These are phyloP conservation scores for Brassicogethes aeneus DNA, from an alignment of 2,888 invertebrate species.

Conservation along the genomic window DNA sequence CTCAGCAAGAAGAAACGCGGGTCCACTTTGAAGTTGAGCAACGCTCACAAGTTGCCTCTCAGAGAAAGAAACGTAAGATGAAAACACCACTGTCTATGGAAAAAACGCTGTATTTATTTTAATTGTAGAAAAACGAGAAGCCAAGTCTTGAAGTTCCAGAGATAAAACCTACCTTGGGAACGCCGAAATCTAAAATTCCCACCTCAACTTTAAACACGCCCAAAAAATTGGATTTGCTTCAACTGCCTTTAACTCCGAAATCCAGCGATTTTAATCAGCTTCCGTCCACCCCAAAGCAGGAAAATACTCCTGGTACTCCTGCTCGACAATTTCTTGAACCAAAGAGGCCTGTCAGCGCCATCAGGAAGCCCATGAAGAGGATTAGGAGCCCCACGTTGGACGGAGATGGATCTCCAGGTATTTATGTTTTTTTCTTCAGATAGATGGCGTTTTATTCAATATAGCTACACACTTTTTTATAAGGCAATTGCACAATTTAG, in stretches of 20 bases:
- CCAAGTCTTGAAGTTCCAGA: neutral
- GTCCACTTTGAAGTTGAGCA: constrained; percentile 40
- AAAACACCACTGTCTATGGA: constrained; percentile 5
- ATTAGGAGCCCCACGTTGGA: constrained; percentile 35
- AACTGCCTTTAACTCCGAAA: too few relatives aligned
- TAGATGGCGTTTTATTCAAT: too few relatives aligned
- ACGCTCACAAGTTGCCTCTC: constrained; percentile 21
- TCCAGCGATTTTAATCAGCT: too few relatives aligned
- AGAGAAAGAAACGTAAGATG: constrained; percentile 20
- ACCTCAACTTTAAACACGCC: neutral
- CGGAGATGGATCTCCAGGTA: constrained; percentile 36
- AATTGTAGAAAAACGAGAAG: neutral
- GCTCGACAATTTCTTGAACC: constrained; percentile 26
- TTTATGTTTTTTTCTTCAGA: too few relatives aligned
- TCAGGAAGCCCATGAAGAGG: constrained; percentile 35
- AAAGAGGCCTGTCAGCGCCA: constrained; percentile 27
- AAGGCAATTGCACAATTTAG: constrained; percentile 6
- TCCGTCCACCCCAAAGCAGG: constrained; percentile 1
- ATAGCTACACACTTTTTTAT: too few relatives aligned
- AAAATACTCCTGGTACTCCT: constrained; percentile 6
- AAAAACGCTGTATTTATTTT: constrained; percentile 1
- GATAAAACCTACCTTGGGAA: neutral
- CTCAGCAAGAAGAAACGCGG: constrained; percentile 50
- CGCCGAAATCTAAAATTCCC: neutral
- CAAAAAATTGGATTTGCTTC: too few relatives aligned